Evolutionary conservation across 2,113 vertebrate species (phyloP).

Genomic region (Calyptommatus sinebrachiatus): DNA sequence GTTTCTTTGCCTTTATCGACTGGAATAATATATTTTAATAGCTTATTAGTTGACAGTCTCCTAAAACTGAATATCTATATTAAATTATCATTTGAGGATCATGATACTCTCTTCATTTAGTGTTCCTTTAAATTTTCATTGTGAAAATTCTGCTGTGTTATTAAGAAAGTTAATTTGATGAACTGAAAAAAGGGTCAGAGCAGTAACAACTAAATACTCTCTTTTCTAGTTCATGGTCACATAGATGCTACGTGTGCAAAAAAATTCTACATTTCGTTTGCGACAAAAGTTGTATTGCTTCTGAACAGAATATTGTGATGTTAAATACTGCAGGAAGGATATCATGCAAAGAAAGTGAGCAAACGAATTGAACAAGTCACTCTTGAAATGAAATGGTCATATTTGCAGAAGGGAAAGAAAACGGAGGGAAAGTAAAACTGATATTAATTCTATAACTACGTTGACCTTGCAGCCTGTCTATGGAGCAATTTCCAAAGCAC

Average conservation of each 20-base stretch:
- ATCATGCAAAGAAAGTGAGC: conserved; percentile 27
- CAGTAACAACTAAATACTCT: background rate
- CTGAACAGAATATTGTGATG: conserved; percentile 2
- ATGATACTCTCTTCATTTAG: conserved; percentile 26
- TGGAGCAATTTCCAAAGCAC: conserved; percentile 58
- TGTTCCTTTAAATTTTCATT: conserved; percentile 42
- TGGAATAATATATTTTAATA: conserved; percentile 47
- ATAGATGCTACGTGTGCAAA: background rate
- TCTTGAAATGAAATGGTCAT: conserved; percentile 16
- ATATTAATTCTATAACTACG: background rate
- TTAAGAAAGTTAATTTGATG: conserved; percentile 36
- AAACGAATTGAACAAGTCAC: conserved; percentile 18
- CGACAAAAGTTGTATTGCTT: background rate
- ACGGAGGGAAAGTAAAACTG: conserved; percentile 6
- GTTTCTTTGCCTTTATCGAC: conserved; percentile 49
- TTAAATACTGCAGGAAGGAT: conserved; percentile 17
- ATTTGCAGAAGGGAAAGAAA: conserved; percentile 42
- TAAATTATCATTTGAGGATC: conserved; percentile 48
- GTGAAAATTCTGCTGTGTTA: conserved; percentile 34
- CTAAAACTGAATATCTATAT: conserved; percentile 49
- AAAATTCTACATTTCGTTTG: background rate
- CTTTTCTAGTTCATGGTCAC: conserved; percentile 15
- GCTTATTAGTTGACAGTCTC: conserved; percentile 51
- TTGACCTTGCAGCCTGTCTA: conserved; percentile 35
- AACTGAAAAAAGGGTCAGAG: conserved; percentile 34